These are phyloP conservation scores for Drosophila eohydei DNA, from an alignment of 2,888 invertebrate species.

Conservation along the genomic window DNA sequence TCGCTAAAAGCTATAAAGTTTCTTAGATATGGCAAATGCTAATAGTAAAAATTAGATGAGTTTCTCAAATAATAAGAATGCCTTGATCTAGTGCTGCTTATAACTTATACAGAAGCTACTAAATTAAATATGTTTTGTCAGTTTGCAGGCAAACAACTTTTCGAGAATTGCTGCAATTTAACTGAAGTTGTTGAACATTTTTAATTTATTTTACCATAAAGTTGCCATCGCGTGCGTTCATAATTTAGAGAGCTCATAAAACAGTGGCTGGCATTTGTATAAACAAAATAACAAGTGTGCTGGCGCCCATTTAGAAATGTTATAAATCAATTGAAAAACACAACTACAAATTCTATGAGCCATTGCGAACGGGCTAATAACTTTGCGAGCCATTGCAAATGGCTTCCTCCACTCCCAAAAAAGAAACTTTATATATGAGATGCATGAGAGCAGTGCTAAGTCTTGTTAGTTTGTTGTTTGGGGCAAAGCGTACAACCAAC, in stretches of 20 bases:
- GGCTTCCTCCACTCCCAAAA: constrained; percentile 17
- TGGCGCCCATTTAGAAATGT: constrained; percentile 40
- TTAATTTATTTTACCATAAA: constrained; percentile 19
- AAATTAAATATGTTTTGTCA: neutral
- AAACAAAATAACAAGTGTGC: constrained; percentile 38
- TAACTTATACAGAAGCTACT: neutral
- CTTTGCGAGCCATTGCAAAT: constrained; percentile 58
- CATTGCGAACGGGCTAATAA: constrained; percentile 63
- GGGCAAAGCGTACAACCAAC: constrained; percentile 6
- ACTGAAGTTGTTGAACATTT: constrained; percentile 18
- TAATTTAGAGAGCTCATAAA: constrained; percentile 49
- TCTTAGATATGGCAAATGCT: neutral
- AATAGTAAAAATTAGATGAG: neutral
- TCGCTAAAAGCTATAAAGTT: neutral
- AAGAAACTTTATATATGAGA: constrained; percentile 3
- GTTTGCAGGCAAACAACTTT: neutral
- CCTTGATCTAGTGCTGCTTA: neutral
- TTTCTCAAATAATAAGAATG: neutral
- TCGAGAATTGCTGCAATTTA: neutral
- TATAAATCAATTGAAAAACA: constrained; percentile 64
- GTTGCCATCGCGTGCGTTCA: constrained; percentile 15
- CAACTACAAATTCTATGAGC: constrained; percentile 57
- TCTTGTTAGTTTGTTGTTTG: constrained; percentile 24
- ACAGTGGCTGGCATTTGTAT: constrained; percentile 26
- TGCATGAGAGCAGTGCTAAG: constrained; percentile 44